Percentiles rank a stretch among this genome's conserved stretches.
phyloP scores from a whole-genome alignment of 2,888 invertebrate genomes.

The Parapristionchus giblindavisi region DNA sequence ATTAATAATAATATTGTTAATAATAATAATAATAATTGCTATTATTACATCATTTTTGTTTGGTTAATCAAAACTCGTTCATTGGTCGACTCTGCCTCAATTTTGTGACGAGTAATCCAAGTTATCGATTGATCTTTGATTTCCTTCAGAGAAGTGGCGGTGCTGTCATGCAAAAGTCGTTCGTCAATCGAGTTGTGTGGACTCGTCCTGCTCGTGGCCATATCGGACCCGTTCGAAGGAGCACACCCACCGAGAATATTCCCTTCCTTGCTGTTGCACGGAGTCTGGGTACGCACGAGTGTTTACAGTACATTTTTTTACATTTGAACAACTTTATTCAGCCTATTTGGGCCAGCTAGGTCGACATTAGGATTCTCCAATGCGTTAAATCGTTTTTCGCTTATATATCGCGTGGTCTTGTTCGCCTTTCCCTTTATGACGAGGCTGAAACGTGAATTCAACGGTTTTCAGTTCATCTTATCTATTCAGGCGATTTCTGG shows the following conservation, averaged over 20 bases:
- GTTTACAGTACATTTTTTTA: neutral
- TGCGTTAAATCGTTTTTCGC: too few species aligned
- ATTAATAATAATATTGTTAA: neutral
- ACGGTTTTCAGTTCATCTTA: neutral
- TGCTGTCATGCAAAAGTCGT: constrained; percentile 75
- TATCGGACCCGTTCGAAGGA: constrained; percentile 86
- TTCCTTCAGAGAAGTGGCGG: constrained; percentile 70
- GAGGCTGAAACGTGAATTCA: constrained; percentile 5
- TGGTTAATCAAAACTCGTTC: neutral
- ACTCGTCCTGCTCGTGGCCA: constrained; percentile 86
- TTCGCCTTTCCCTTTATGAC: too few species aligned
- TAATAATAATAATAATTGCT: neutral
- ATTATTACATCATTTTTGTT: constrained; percentile 5
- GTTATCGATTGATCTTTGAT: neutral
- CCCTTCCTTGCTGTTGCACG: constrained; percentile 95
- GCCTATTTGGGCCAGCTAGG: neutral
- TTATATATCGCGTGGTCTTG: too few species aligned
- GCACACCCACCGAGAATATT: constrained; percentile 89
- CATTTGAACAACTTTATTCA: neutral
- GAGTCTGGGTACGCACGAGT: constrained; percentile 79
- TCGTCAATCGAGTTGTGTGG: constrained; percentile 96
- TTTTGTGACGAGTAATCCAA: constrained; percentile 2
- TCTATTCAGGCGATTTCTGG: constrained; percentile 85
- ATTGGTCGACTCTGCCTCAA: neutral
- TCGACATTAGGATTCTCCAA: neutral